Percentiles rank a stretch among this genome's conserved stretches.
Evolutionary conservation across 1,140 invertebrate genomes (phyloP).

Genomic region (roundworm (Caenorhabditis elegans)): DNA sequence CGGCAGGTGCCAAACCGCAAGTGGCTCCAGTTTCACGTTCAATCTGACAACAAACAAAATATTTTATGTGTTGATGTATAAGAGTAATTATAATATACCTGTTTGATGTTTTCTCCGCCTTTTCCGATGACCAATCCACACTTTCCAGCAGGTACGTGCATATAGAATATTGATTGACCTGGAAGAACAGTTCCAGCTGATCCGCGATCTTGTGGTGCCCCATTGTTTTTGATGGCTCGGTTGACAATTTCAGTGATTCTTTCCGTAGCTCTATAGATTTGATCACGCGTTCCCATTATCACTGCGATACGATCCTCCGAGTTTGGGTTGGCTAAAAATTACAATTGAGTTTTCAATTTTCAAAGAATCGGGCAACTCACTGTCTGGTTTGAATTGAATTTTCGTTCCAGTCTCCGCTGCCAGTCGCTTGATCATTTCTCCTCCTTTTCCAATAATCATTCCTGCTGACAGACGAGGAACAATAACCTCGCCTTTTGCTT

Average conservation of each 20-base stretch:
- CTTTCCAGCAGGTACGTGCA: constrained; percentile 82
- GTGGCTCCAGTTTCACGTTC: constrained; percentile 74
- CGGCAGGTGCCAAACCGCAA: constrained; percentile 80
- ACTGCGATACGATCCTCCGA: constrained; percentile 78
- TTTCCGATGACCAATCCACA: constrained; percentile 93
- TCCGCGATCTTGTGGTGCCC: not conserved
- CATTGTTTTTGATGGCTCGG: constrained; percentile 72
- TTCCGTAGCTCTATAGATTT: constrained; percentile 81
- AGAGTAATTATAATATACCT: constrained; percentile 68
- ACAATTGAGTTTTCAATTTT: too few relatives aligned
- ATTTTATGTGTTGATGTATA: too few relatives aligned
- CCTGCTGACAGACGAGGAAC: constrained; percentile 86
- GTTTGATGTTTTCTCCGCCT: constrained; percentile 88
- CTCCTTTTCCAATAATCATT: constrained; percentile 85
- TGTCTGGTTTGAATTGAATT: constrained; percentile 74
- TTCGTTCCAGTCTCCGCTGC: constrained; percentile 82
- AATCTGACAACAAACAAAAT: constrained; percentile 35
- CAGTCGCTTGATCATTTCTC: constrained; percentile 89
- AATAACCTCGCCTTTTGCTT: constrained; percentile 67
- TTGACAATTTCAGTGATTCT: constrained; percentile 86
- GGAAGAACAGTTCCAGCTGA: not conserved
- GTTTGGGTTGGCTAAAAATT: constrained; percentile 19
- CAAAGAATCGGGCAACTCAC: constrained; percentile 30
- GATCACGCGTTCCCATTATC: constrained; percentile 80
- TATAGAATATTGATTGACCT: constrained; percentile 74